Conservation (phyloP, 2,888 invertebrate genomes). For the Hirtodrosophila trivittata region DNA sequence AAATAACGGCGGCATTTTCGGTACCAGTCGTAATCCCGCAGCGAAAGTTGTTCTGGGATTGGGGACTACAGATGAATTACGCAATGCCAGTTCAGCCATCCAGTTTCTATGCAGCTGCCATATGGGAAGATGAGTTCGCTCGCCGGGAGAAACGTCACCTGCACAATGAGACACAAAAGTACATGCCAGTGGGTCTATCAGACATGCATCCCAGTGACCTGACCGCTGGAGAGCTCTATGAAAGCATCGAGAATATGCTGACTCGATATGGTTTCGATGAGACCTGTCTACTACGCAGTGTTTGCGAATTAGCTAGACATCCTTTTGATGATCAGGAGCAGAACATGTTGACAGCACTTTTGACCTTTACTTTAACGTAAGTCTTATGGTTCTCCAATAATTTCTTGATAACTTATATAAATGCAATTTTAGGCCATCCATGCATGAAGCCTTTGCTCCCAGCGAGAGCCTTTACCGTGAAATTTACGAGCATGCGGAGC, state of each 20-base stretch:
- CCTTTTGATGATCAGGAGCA: slow-evolving; percentile 85
- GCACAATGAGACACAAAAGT: slow-evolving; percentile 47
- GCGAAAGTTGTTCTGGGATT: slow-evolving; percentile 77
- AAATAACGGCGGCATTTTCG: slow-evolving; percentile 75
- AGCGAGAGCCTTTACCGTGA: slow-evolving; percentile 83
- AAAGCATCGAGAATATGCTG: slow-evolving; percentile 60
- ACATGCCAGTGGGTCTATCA: slow-evolving; percentile 25
- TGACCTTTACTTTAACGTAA: slow-evolving; percentile 89
- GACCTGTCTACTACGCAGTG: slow-evolving; percentile 87
- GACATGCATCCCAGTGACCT: slow-evolving; percentile 61
- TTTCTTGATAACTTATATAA: slow-evolving; percentile 2
- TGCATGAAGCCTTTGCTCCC: slow-evolving; percentile 85
- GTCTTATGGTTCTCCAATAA: slow-evolving; percentile 62
- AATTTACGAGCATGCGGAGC: slow-evolving; percentile 80
- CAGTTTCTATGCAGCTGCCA: slow-evolving; percentile 69
- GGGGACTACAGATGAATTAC: slow-evolving; percentile 81
- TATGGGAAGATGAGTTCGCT: slow-evolving; percentile 69
- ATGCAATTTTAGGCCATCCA: slow-evolving; percentile 84
- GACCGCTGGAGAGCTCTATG: slow-evolving; percentile 75
- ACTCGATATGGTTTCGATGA: slow-evolving; percentile 86
- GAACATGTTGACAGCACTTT: slow-evolving; percentile 87
- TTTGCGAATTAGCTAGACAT: slow-evolving; percentile 88
- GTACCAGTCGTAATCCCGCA: slow-evolving; percentile 69
- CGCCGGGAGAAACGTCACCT: slow-evolving; percentile 41
- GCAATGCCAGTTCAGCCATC: slow-evolving; percentile 63